Conservation (phyloP, 2,888 invertebrate species). For the Leptopilina syphax region DNA sequence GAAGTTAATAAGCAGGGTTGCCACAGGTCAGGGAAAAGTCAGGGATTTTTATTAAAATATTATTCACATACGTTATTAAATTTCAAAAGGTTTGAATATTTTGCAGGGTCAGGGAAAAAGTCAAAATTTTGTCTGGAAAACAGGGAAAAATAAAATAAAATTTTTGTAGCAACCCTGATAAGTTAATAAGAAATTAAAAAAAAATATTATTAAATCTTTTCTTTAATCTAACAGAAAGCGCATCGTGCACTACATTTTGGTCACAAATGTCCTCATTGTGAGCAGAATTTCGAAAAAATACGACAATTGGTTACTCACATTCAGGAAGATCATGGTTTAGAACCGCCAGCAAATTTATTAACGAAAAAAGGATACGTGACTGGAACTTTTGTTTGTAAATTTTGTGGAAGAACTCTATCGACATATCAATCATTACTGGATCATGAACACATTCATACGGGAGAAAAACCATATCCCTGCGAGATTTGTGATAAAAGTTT, state of each 20-base stretch:
- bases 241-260: slow-evolving; percentile 60
- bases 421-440: slow-evolving; percentile 59
- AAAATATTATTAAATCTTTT: background rate
- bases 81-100: too few relatives aligned
- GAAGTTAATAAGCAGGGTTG: too few relatives aligned
- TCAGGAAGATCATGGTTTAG: slow-evolving; percentile 53
- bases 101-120: too few relatives aligned
- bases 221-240: slow-evolving; percentile 51
- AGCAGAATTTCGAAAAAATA: slow-evolving; percentile 54
- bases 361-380: slow-evolving; percentile 53
- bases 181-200: too few relatives aligned
- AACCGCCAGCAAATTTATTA: slow-evolving; percentile 51
- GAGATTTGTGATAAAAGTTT: slow-evolving; percentile 60
- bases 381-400: slow-evolving; percentile 58
- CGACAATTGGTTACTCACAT: slow-evolving; percentile 53
- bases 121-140: background rate
- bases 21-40: too few relatives aligned
- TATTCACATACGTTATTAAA: too few relatives aligned
- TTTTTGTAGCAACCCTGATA: too few relatives aligned
- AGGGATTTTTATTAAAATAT: too few relatives aligned
- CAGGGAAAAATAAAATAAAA: too few relatives aligned
- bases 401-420: slow-evolving; percentile 60
- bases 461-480: slow-evolving; percentile 61
- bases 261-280: slow-evolving; percentile 58
- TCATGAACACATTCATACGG: slow-evolving; percentile 62